Evolutionary conservation across 2,888 invertebrate species (phyloP).

Genomic region (Acrobasis consociella): DNA sequence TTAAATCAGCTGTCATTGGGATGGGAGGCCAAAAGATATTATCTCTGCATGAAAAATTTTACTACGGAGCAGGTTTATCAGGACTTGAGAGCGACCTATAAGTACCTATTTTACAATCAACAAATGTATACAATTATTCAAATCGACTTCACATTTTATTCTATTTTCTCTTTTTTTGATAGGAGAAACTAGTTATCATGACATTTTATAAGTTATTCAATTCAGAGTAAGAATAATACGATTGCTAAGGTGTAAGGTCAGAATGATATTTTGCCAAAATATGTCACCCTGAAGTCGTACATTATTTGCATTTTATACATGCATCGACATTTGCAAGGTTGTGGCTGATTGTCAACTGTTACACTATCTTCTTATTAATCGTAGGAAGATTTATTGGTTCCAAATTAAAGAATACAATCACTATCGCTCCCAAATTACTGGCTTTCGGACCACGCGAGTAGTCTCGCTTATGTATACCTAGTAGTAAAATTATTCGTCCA

Average conservation of each 20-base stretch:
- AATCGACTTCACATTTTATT: neutral
- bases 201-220: neutral
- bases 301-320: conserved; percentile 21
- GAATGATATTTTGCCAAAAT: conserved; percentile 10
- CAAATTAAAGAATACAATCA: no score
- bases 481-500: no score
- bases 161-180: neutral
- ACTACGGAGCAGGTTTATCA: no score
- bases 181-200: neutral
- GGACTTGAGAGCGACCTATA: no score
- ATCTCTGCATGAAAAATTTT: no score
- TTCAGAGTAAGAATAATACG: neutral
- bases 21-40: no score
- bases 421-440: no score
- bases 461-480: no score
- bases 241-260: conserved; percentile 20
- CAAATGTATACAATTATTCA: no score
- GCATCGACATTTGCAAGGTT: conserved; percentile 22
- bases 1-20: no score
- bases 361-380: conserved; percentile 14
- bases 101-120: no score
- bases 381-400: neutral
- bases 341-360: neutral
- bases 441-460: no score
- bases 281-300: conserved; percentile 2